phyloP scores from a whole-genome alignment of 2,113 vertebrate species.

The Sisor rabdophorus region DNA sequence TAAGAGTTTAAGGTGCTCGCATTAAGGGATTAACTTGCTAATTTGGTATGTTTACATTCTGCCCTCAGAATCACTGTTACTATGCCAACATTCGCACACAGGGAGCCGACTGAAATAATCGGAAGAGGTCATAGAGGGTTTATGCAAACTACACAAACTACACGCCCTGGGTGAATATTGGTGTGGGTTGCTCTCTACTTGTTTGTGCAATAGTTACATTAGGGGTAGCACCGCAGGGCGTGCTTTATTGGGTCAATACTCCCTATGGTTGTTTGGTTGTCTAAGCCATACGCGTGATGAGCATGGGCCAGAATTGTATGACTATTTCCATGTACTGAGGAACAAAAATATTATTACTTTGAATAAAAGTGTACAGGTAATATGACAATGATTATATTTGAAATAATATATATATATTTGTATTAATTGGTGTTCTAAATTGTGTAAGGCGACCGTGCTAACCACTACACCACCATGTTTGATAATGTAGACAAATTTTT shows the following conservation, averaged over 20 bases:
- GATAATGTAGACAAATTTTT: too few relatives aligned
- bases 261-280: neutral
- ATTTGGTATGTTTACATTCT: neutral
- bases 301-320: neutral
- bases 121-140: conserved; percentile 9
- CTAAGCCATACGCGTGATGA: neutral
- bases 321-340: neutral
- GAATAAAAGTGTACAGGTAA: neutral
- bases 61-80: conserved; percentile 18
- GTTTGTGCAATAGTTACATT: neutral
- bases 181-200: neutral
- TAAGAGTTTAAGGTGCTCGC: neutral
- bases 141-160: neutral
- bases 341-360: neutral
- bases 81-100: conserved; percentile 15
- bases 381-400: too few relatives aligned
- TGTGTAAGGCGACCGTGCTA: too few relatives aligned
- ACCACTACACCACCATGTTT: too few relatives aligned
- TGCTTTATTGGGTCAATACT: neutral
- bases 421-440: too few relatives aligned
- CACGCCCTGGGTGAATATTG: neutral
- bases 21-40: neutral
- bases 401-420: too few relatives aligned
- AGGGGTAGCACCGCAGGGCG: neutral
- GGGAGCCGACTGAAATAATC: neutral